Evolutionary conservation across 1,140 invertebrate species (phyloP).

Genomic region (Zaprionus africanus): DNA sequence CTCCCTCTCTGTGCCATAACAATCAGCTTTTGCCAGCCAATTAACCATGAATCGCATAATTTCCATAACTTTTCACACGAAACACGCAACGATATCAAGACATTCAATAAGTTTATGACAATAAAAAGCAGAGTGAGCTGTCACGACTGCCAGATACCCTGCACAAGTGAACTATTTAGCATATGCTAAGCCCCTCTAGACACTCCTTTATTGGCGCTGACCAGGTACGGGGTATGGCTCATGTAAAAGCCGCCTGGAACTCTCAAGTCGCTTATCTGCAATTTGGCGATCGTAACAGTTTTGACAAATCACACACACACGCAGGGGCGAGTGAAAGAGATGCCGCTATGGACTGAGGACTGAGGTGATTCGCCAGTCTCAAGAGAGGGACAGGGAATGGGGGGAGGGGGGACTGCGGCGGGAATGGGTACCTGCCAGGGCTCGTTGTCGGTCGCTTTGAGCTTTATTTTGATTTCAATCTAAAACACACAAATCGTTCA

Average conservation of each 20-base stretch:
- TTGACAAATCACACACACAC: constrained; percentile 74
- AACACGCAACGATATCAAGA: constrained; percentile 54
- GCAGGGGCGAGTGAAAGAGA: constrained; percentile 34
- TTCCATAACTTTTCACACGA: constrained; percentile 49
- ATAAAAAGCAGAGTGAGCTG: not conserved
- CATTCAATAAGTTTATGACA: constrained; percentile 78
- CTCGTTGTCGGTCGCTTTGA: constrained; percentile 67
- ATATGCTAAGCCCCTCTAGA: no score
- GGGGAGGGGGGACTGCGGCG: not conserved
- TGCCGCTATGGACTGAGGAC: constrained; percentile 30
- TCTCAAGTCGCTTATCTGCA: constrained; percentile 58
- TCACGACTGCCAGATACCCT: not conserved
- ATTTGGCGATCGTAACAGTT: constrained; percentile 83
- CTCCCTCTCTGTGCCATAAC: constrained; percentile 4
- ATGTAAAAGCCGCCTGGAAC: constrained; percentile 25
- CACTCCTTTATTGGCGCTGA: not conserved
- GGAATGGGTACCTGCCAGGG: constrained; percentile 42
- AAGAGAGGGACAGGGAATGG: no score
- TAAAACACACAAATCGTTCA: constrained; percentile 84
- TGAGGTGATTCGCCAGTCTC: constrained; percentile 24
- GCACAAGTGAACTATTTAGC: not conserved
- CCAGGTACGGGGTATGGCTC: constrained; percentile 1
- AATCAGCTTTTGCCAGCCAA: constrained; percentile 55
- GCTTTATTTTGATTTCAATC: constrained; percentile 83
- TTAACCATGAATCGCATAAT: constrained; percentile 46